Percentiles rank a stretch among this genome's conserved stretches.
Evolutionary conservation across 2,797 vertebrate species (phyloP).

Genomic region (Epinephelus coioides): DNA sequence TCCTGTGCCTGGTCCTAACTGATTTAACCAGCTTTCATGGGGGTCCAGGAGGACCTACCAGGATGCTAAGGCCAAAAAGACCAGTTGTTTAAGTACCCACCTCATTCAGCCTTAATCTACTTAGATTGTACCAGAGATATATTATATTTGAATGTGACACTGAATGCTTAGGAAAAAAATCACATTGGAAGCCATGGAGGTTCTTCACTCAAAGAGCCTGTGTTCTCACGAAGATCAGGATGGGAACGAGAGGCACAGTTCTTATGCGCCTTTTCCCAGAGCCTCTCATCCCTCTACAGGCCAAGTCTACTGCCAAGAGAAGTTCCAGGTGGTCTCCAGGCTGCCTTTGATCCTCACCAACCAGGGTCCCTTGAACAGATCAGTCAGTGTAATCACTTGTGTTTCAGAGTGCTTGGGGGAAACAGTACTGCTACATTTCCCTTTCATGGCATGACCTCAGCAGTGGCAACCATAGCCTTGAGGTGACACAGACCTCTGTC

Average conservation of each 20-base stretch:
- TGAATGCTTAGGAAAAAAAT: constrained; percentile 54
- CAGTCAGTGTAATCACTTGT: constrained; percentile 80
- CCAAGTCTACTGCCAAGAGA: constrained; percentile 69
- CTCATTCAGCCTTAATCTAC: constrained; percentile 37
- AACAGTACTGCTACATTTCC: constrained; percentile 83
- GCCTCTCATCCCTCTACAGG: constrained; percentile 64
- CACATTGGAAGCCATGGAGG: constrained; percentile 53
- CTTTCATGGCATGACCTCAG: constrained; percentile 82
- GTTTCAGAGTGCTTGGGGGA: constrained; percentile 77
- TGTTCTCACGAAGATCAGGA: constrained; percentile 83
- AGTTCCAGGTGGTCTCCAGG: constrained; percentile 80
- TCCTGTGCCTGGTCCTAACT: constrained; percentile 26
- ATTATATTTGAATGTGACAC: constrained; percentile 61
- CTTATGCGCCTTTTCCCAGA: constrained; percentile 76
- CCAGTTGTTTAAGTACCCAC: constrained; percentile 42
- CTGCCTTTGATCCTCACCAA: constrained; percentile 81
- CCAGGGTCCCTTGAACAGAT: constrained; percentile 75
- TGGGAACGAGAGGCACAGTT: constrained; percentile 68
- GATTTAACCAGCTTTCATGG: constrained; percentile 43
- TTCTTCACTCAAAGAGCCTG: constrained; percentile 62
- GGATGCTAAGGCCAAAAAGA: constrained; percentile 39
- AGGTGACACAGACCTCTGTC: constrained; percentile 75
- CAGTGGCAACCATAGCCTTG: constrained; percentile 72
- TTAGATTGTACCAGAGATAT: constrained; percentile 41
- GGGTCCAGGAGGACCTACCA: constrained; percentile 50